These are phyloP conservation scores for Neria commutata DNA, from an alignment of 2,888 invertebrate species.

Conservation along the genomic window DNA sequence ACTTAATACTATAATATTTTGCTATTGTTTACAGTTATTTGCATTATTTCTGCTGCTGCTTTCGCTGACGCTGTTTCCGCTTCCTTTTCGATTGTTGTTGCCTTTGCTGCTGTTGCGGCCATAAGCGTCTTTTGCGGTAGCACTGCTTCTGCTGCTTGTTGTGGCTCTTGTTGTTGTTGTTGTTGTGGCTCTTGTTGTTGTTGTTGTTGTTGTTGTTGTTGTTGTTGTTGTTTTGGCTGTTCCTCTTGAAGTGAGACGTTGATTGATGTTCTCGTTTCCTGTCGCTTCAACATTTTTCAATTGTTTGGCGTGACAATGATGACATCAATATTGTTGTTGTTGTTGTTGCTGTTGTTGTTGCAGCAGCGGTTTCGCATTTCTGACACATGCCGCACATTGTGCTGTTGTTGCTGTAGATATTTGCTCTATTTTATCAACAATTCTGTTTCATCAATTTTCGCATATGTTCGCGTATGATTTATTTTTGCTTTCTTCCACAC, in stretches of 20 bases:
- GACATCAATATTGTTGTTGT: not conserved
- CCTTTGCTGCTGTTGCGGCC: constrained; percentile 25
- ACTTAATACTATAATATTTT: constrained; percentile 24
- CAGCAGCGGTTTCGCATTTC: no score
- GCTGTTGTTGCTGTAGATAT: not conserved
- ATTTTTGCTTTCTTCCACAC: not conserved
- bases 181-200: constrained; percentile 2
- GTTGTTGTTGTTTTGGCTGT: constrained; percentile 7
- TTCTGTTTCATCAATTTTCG: not conserved
- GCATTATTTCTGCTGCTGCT: constrained; percentile 35
- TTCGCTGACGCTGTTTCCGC: not conserved
- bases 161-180: constrained; percentile 3
- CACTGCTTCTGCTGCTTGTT: not conserved
- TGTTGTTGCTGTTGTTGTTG: not conserved
- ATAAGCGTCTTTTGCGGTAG: not conserved
- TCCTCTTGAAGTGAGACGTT: constrained; percentile 20
- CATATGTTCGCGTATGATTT: not conserved
- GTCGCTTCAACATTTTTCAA: constrained; percentile 37
- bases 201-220: not conserved
- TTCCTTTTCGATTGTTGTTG: constrained; percentile 8
- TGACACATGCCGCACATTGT: no score
- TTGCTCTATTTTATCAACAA: no score
- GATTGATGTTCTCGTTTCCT: constrained; percentile 28
- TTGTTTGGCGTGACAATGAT: constrained; percentile 15
- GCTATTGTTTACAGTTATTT: constrained; percentile 38